A percentile compares a stretch with the other conserved stretches of the same genome.
Evolutionary conservation across 1,140 invertebrate species (phyloP).

Genomic region (Lordiphosa stackelbergi): DNA sequence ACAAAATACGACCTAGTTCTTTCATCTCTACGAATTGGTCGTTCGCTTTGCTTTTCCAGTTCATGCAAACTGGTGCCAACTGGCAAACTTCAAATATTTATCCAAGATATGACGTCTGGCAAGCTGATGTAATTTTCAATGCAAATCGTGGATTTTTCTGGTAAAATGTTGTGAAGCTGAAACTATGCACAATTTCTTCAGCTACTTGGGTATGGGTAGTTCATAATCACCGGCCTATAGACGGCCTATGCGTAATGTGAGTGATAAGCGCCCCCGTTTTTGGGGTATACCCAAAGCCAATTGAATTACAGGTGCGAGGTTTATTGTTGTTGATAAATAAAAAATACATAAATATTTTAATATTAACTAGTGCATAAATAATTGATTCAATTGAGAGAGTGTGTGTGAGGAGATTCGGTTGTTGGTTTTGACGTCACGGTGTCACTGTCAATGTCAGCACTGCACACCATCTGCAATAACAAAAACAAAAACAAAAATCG

Average conservation of each 20-base stretch:
- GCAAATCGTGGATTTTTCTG: no score
- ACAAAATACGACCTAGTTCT: no score
- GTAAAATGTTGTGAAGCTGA: no score
- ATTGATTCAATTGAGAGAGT: constrained; percentile 34
- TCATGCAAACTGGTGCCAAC: no score
- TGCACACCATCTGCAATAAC: constrained; percentile 52
- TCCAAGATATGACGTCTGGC: no score
- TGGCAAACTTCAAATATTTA: no score
- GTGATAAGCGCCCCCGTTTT: constrained; percentile 19
- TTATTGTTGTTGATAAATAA: constrained; percentile 1
- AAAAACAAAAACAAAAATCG: constrained; percentile 16
- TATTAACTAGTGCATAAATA: constrained; percentile 27
- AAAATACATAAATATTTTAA: constrained; percentile 7
- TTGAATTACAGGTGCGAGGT: neutral
- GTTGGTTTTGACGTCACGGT: neutral
- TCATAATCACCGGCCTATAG: neutral
- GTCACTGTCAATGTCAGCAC: constrained; percentile 40
- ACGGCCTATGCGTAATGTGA: constrained; percentile 9
- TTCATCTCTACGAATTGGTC: no score
- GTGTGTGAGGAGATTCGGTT: constrained; percentile 46
- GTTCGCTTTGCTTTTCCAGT: no score
- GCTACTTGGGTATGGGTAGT: no score
- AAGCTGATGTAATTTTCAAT: no score
- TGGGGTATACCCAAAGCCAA: neutral
- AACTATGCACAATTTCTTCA: no score